phyloP scores from a whole-genome alignment of 1,140 invertebrate species.

The Platyscapa corneri region DNA sequence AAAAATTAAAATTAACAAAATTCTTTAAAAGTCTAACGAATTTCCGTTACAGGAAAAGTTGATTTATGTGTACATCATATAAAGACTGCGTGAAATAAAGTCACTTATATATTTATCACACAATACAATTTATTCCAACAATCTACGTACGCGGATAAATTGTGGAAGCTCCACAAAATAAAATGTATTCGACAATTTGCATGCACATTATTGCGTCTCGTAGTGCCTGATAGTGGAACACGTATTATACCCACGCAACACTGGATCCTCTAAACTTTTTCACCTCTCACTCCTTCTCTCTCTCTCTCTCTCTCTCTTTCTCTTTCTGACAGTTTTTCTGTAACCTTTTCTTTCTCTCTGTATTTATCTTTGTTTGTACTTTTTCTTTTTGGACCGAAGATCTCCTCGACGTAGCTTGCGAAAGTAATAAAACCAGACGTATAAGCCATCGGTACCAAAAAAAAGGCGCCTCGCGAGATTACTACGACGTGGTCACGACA shows the following conservation, averaged over 20 bases:
- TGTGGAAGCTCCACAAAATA: neutral
- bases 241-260: neutral
- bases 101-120: neutral
- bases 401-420: neutral
- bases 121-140: neutral
- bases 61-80: too few relatives aligned
- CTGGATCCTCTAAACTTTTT: neutral
- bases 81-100: too few relatives aligned
- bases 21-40: too few relatives aligned
- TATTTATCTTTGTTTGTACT: constrained; percentile 1
- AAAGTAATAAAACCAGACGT: constrained; percentile 31
- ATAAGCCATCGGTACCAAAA: constrained; percentile 15
- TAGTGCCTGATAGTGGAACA: neutral
- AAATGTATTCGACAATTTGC: constrained; percentile 42
- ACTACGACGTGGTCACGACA: neutral
- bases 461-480: constrained; percentile 24
- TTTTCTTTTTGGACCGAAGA: neutral
- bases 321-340: neutral
- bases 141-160: neutral
- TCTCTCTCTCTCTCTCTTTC: constrained; percentile 1
- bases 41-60: too few relatives aligned
- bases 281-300: neutral
- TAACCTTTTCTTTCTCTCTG: neutral
- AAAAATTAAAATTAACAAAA: too few relatives aligned
- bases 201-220: constrained; percentile 19